These are phyloP conservation scores for Arrhopalites spinosus DNA, from an alignment of 2,888 invertebrate genomes.

Conservation along the genomic window DNA sequence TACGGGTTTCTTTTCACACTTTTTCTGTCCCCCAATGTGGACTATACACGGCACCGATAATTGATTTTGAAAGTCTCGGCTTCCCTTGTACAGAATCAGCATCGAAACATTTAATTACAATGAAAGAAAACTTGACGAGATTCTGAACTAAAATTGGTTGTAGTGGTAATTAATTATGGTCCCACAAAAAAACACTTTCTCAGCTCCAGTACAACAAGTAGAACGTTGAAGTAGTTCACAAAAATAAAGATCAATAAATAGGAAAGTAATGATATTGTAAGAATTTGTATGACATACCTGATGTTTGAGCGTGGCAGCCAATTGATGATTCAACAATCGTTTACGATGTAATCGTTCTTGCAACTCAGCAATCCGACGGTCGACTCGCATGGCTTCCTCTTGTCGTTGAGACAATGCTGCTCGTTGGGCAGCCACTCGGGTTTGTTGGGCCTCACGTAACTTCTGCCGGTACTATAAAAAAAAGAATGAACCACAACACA, in stretches of 20 bases:
- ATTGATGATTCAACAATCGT: constrained; percentile 78
- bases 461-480: constrained; percentile 88
- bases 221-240: too few species aligned
- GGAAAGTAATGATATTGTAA: neutral
- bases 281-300: constrained; percentile 45
- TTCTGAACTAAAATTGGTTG: too few species aligned
- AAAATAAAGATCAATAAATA: neutral
- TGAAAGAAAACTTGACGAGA: too few species aligned
- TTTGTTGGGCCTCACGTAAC: constrained; percentile 92
- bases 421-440: constrained; percentile 84
- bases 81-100: too few species aligned
- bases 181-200: too few species aligned
- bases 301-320: constrained; percentile 61
- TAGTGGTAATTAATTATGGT: too few species aligned
- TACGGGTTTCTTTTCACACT: too few species aligned
- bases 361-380: constrained; percentile 89
- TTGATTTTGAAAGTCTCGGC: too few species aligned
- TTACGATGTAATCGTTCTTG: constrained; percentile 89
- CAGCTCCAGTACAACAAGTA: neutral
- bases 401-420: constrained; percentile 86
- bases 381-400: constrained; percentile 89
- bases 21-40: too few species aligned
- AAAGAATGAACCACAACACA: constrained; percentile 31
- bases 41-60: too few species aligned
- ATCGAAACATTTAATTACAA: too few species aligned